Percentiles rank a stretch among this genome's conserved stretches.
phyloP scores from a whole-genome alignment of 2,797 vertebrate genomes.

The Danio jaintianensis region DNA sequence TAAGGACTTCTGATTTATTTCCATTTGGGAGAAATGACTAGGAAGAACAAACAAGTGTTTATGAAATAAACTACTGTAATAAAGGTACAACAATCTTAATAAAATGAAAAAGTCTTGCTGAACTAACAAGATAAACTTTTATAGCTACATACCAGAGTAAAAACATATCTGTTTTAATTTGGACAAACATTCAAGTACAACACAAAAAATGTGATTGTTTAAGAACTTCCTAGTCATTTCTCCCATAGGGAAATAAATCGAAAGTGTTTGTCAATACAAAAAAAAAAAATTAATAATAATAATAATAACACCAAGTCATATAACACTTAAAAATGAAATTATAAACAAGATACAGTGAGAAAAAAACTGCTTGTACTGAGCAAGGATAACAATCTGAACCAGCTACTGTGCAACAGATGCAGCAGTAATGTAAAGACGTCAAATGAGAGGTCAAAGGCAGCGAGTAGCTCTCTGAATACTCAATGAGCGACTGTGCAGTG shows the following conservation, averaged over 20 bases:
- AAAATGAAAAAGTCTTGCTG: not conserved
- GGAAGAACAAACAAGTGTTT: no score
- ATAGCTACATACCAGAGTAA: no score
- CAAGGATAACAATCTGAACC: not conserved
- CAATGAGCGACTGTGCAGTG: conserved; percentile 27
- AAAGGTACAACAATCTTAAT: not conserved
- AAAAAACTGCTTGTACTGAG: not conserved
- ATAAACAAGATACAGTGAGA: not conserved
- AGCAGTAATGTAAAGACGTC: not conserved
- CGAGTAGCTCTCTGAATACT: conserved; percentile 12
- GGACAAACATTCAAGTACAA: no score
- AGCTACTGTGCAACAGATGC: not conserved
- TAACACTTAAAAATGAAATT: not conserved
- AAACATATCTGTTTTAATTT: not conserved
- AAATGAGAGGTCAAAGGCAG: conserved; percentile 24
- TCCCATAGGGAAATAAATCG: no score
- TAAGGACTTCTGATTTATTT: no score
- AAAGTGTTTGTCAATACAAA: no score
- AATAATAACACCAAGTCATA: no score
- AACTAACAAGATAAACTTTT: not conserved
- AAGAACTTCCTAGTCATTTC: no score
- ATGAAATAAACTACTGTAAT: not conserved
- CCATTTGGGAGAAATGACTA: no score
- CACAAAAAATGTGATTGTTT: no score
- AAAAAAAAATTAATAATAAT: no score